Base-by-base conservation (phyloP, 2,113 vertebrate genomes). In the Condylura cristata region DNA sequence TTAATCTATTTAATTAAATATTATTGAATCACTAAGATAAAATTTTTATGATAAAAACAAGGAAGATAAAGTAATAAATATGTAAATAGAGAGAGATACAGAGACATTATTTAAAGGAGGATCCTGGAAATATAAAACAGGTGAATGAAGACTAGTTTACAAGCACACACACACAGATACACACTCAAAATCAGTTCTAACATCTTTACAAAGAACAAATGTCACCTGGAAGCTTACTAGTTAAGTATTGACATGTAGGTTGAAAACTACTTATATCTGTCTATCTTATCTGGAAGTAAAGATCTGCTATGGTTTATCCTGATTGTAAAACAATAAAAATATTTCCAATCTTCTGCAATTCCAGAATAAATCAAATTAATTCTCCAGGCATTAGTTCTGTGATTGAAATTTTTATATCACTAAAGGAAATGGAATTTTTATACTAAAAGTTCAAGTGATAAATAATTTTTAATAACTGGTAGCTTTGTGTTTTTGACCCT, bases 391-490 rank as follows among this genome's bases (percentile, higher is more conserved):
- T 89, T 81, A 46, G 39, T 46, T 93, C 65, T 81, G 61, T 39
- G 48, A 58, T 37, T 75, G n/a, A 91, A 93, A 86, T 74, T 93
- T 53, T 76, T 88, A 85, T 63, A 89, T 93, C 32, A 71, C 51
- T 51, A 82, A 14, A 95, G 61, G 61, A 93, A 81, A 75, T 91
- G 3, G 24, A 89, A 72, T 86, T 76, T 93, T 82, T 34, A 53
- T 60, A 37, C 74, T 60, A 26, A 93, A 94, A 86, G 88, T 95
- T 96, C 85, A 95, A 91, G 75, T 79, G 75, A 74, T 79, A 96
- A 96, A 82, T 91, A 95, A 91, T 79, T 93, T 96, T 93, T 96
- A 95, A 91, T 96, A 96, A 89, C 68, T 89, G 22, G 46, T 61
- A 14, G 66, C 74, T 93, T 71, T 68, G 48, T 89, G 30, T 32